phyloP scores from a whole-genome alignment of 2,113 vertebrate species.

The Ochotona princeps region DNA sequence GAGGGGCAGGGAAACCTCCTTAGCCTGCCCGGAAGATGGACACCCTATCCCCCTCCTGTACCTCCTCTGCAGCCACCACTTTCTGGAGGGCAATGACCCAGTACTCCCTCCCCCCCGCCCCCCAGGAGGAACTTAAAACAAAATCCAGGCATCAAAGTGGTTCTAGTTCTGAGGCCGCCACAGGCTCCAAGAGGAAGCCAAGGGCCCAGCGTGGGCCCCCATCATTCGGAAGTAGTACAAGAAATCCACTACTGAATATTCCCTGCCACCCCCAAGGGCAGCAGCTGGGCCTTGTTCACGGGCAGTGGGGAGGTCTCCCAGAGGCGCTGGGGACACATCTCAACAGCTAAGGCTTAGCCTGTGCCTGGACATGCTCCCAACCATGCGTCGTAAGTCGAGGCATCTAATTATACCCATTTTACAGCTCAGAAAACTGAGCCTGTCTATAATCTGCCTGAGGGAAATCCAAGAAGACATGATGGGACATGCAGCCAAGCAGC shows the following conservation, averaged over 20 bases:
- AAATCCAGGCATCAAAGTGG: no score
- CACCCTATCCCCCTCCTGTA: not conserved
- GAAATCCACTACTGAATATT: no score
- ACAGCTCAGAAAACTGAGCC: not conserved
- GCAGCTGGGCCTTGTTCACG: not conserved
- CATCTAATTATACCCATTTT: not conserved
- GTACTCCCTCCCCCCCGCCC: no score
- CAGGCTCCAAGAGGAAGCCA: not conserved
- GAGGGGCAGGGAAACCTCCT: not conserved
- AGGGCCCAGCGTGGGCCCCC: not conserved
- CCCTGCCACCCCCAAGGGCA: not conserved
- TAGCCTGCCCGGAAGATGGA: not conserved
- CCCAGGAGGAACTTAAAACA: not conserved
- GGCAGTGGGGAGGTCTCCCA: not conserved
- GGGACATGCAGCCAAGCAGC: not conserved
- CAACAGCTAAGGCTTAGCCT: accelerated
- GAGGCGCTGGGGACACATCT: accelerated
- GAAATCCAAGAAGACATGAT: accelerated
- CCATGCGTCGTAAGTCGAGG: not conserved
- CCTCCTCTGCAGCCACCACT: accelerated
- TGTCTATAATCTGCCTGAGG: not conserved
- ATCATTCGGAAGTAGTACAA: not conserved
- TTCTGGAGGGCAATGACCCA: not conserved
- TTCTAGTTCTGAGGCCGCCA: accelerated
- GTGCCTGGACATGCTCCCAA: accelerated